Evolutionary conservation across 2,888 invertebrate genomes (phyloP).

Genomic region (Flexamia atlantica): DNA sequence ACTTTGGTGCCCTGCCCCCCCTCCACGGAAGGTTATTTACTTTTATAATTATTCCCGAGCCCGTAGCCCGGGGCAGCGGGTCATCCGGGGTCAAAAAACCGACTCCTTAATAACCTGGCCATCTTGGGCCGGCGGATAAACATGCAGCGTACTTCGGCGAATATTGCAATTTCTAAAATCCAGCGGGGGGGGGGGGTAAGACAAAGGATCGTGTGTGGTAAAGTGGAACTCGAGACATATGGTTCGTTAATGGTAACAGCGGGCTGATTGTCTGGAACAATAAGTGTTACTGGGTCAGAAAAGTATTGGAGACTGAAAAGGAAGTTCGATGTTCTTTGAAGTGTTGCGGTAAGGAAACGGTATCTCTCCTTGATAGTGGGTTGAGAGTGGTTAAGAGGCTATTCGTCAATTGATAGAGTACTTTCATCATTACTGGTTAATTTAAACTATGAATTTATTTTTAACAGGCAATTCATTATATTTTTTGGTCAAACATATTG

Average conservation of each 20-base stretch:
- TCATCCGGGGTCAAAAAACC: constrained; percentile 43
- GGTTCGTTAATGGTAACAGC: background rate
- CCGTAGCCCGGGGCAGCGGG: constrained; percentile 30
- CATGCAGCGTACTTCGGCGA: constrained; percentile 13
- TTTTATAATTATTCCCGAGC: constrained; percentile 43
- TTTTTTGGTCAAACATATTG: too few relatives aligned
- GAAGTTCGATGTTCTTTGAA: background rate
- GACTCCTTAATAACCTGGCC: constrained; percentile 50
- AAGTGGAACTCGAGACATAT: background rate
- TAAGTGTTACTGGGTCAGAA: background rate
- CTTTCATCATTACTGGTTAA: too few relatives aligned
- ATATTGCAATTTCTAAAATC: constrained; percentile 11
- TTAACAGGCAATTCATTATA: too few relatives aligned
- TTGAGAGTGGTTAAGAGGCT: too few relatives aligned
- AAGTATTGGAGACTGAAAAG: background rate
- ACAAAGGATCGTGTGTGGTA: background rate
- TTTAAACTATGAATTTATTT: too few relatives aligned
- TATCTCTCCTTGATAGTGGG: too few relatives aligned
- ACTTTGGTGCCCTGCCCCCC: background rate
- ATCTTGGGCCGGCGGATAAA: constrained; percentile 31
- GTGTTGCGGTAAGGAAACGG: too few relatives aligned
- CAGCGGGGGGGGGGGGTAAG: background rate
- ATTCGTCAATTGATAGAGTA: too few relatives aligned
- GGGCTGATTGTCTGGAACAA: background rate
- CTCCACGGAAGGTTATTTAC: constrained; percentile 41